Evolutionary conservation across 2,797 vertebrate species (phyloP), one percentile per base, ranked within the genome.

Genomic region (Rhyacichthys aspro): DNA sequence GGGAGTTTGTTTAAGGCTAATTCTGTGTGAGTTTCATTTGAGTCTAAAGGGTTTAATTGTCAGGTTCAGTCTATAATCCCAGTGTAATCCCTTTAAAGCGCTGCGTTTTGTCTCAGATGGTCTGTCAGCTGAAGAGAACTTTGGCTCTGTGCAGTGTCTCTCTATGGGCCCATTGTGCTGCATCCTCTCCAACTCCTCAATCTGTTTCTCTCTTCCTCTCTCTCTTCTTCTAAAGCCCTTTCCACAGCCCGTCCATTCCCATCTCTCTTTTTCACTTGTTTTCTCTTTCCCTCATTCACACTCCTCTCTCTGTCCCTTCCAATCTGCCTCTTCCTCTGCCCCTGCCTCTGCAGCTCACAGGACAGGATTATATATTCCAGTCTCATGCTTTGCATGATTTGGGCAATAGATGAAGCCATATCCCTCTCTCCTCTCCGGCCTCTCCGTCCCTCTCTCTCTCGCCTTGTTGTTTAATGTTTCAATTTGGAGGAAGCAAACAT

Each of bases 401-500:
- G 90, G 92, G 93, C 93, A 94, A 93, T 95, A 96, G 94, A 96
- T 96, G 95, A 96, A 96, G 95, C 94, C 94, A 91, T 93, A 93
- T 93, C 92, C 91, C 91, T 63, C 90, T 91, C 90, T 94, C 92
- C 93, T 93, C 93, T 89, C 90, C 77, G 75, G 89, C 91, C 92
- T 92, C 90, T 90, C 93, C 92, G 90, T 91, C 93, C 87, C 83
- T 89, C 93, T 89, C 90, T 93, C 93, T 92, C 94, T 94, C 92
- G 93, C 92, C 93, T 93, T 95, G 95, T 95, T 95, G 94, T 96
- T 97, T 96, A 96, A 96, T 96, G 95, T 96, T 96, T 96, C 95
- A 96, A 95, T 96, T 96, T 96, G 93, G 94, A 95, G 94, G 95
- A 95, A 96, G 95, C 95, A 95, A 96, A 96, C 95, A 96, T 96